A percentile compares a stretch with the other conserved stretches of the same genome.
Evolutionary conservation across 2,797 vertebrate genomes (phyloP).

Genomic region (Mus caroli): DNA sequence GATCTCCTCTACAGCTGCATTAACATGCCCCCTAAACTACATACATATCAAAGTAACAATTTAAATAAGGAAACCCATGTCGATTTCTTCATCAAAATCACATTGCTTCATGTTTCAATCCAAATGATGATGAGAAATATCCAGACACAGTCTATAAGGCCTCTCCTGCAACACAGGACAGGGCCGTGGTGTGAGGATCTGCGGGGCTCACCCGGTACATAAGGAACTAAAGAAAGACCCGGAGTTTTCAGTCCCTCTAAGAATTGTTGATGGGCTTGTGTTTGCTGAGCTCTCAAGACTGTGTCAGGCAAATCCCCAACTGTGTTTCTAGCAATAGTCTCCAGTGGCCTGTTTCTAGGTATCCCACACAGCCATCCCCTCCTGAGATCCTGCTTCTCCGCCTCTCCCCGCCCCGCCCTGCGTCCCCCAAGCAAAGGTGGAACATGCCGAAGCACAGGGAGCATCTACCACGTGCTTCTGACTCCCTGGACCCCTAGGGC

Average conservation of each 20-base stretch:
- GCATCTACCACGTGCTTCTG: not conserved
- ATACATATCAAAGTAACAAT: not conserved
- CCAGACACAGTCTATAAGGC: not conserved
- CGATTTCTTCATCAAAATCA: not conserved
- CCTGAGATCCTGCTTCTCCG: not conserved
- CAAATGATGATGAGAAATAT: not conserved
- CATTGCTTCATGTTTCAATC: not conserved
- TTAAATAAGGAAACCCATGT: not conserved
- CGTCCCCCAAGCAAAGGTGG: not conserved
- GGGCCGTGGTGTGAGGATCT: not conserved
- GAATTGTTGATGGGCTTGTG: not conserved
- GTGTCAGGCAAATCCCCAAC: accelerated
- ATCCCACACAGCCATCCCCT: not conserved
- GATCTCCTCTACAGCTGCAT: not conserved
- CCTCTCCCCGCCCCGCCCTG: too few relatives aligned
- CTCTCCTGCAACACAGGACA: not conserved
- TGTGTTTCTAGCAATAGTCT: too few relatives aligned
- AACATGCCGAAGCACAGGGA: not conserved
- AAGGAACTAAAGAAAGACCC: not conserved
- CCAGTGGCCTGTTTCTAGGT: not conserved
- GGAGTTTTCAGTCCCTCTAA: not conserved
- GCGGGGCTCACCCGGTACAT: not conserved
- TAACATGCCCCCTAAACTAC: not conserved
- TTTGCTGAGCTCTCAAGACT: not conserved
- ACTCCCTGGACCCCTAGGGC: too few relatives aligned